Percentiles rank a stretch among this genome's conserved stretches.
Conservation (phyloP, 2,888 invertebrate species). For the Oasisia sp. region DNA sequence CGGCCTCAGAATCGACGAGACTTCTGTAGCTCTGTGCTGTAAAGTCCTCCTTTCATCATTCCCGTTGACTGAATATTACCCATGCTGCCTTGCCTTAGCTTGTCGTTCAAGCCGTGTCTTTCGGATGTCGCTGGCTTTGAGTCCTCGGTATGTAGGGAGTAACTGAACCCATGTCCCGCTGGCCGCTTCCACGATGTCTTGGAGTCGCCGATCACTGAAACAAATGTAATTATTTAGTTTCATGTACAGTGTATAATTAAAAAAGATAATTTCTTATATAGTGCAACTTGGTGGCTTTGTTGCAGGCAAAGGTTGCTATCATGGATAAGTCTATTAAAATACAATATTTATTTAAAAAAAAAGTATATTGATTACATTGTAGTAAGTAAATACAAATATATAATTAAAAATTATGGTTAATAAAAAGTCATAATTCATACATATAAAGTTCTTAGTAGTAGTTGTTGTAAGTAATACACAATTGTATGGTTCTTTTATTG, state of each 20-base stretch:
- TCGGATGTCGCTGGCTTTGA: not conserved
- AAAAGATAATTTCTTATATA: not conserved
- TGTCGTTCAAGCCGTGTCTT: not conserved
- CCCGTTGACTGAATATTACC: slow-evolving; percentile 5
- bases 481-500: too few species aligned
- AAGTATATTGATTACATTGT: too few species aligned
- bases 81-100: not conserved
- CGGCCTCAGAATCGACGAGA: not conserved
- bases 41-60: not conserved
- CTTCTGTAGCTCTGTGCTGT: not conserved
- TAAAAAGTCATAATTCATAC: too few species aligned
- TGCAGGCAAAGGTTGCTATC: too few species aligned
- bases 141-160: not conserved
- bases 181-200: not conserved
- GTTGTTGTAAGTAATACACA: too few species aligned
- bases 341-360: too few species aligned
- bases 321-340: too few species aligned
- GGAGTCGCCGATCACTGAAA: not conserved
- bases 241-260: not conserved
- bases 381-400: too few species aligned
- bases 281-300: too few species aligned
- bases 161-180: not conserved
- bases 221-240: not conserved
- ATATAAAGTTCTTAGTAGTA: too few species aligned
- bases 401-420: too few species aligned